Percentiles rank a stretch among this genome's conserved stretches.
Conservation (phyloP, 2,888 invertebrate genomes). For the Stenotaenia linearis region DNA sequence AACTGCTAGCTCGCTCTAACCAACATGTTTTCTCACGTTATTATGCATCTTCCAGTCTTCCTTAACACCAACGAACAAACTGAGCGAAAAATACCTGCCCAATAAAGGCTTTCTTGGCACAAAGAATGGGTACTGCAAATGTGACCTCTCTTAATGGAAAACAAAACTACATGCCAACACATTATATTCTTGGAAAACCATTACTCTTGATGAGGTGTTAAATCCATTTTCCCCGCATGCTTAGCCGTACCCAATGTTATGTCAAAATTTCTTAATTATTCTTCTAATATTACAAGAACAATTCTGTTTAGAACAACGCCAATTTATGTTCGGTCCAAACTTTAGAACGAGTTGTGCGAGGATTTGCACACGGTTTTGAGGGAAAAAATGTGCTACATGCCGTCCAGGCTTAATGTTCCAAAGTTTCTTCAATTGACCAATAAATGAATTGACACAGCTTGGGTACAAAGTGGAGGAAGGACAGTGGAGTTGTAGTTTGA, state of each 20-base stretch:
- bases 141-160: constrained; percentile 26
- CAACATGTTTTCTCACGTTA: constrained; percentile 1
- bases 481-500: constrained; percentile 15
- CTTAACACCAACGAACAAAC: background rate
- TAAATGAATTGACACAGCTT: constrained; percentile 26
- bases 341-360: background rate
- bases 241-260: background rate
- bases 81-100: constrained; percentile 10
- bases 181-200: constrained; percentile 21
- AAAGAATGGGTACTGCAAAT: background rate
- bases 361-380: background rate
- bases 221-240: background rate
- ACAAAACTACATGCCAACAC: constrained; percentile 13
- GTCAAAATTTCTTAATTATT: background rate
- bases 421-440: constrained; percentile 20
- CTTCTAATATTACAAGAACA: too few relatives aligned
- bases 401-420: background rate
- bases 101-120: constrained; percentile 14
- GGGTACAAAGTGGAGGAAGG: constrained; percentile 24
- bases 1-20: background rate
- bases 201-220: constrained; percentile 23
- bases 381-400: background rate
- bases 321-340: background rate
- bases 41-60: background rate
- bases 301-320: too few relatives aligned